Evolutionary conservation across 2,113 vertebrate species (phyloP).

Genomic region (Callithrix jacchus): DNA sequence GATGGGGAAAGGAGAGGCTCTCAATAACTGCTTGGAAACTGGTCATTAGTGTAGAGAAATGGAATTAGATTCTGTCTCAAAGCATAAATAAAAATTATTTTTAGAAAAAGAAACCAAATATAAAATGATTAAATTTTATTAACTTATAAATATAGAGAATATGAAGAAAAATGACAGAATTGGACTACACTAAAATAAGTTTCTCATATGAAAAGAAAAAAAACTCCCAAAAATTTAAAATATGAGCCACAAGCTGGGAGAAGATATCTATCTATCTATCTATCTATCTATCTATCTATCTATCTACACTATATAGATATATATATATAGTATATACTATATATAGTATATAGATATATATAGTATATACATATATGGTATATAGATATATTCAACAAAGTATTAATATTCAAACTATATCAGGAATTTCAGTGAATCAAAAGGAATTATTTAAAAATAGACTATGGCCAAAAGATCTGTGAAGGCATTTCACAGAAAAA

Average conservation of each 20-base stretch:
- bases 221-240: neutral
- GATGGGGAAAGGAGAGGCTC: neutral
- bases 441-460: neutral
- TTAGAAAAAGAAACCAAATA: neutral
- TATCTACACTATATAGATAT: too few relatives aligned
- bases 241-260: neutral
- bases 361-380: neutral
- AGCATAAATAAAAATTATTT: neutral
- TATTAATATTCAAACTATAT: neutral
- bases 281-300: too few relatives aligned
- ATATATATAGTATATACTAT: too few relatives aligned
- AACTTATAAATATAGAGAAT: neutral
- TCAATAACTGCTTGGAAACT: neutral
- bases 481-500: neutral
- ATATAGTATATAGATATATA: too few relatives aligned
- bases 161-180: neutral
- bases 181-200: neutral
- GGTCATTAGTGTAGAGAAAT: neutral
- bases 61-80: neutral
- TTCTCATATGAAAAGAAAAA: neutral
- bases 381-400: neutral
- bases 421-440: neutral
- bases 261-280: neutral
- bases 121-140: neutral
- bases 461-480: neutral